These are phyloP conservation scores for Miltochrista miniata DNA, from an alignment of 2,888 invertebrate genomes.

Conservation along the genomic window DNA sequence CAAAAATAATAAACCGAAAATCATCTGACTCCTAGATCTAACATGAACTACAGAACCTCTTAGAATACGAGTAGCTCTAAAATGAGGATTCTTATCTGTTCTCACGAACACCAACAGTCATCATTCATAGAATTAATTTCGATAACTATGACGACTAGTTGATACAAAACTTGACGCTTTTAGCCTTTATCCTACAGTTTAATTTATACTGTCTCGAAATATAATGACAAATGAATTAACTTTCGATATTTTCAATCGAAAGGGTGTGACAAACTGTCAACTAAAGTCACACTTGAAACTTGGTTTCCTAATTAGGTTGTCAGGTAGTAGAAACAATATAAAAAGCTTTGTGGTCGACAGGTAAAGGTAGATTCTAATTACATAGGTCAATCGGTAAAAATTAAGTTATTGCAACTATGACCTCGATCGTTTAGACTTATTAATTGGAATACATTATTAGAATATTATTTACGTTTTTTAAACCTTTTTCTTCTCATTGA, in stretches of 20 bases:
- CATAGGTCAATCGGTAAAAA: neutral
- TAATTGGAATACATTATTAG: no score
- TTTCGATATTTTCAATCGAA: conserved; percentile 51
- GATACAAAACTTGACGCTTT: conserved; percentile 79
- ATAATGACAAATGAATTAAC: conserved; percentile 68
- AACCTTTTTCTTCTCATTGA: no score
- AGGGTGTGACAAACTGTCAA: conserved; percentile 55
- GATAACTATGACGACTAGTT: conserved; percentile 73
- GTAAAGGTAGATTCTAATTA: neutral
- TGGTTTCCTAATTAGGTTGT: conserved; percentile 57
- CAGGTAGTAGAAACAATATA: conserved; percentile 46
- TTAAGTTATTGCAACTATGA: no score
- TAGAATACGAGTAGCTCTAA: conserved; percentile 46
- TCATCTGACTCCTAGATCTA: conserved; percentile 24
- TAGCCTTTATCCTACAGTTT: conserved; percentile 67
- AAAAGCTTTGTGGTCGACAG: conserved; percentile 17
- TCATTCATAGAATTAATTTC: conserved; percentile 78
- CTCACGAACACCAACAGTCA: conserved; percentile 56
- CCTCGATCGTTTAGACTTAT: no score
- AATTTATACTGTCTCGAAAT: conserved; percentile 56
- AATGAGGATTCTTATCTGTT: conserved; percentile 53
- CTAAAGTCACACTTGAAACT: conserved; percentile 43
- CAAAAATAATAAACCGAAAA: conserved; percentile 20
- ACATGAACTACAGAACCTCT: conserved; percentile 19
- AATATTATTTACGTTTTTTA: no score